Percentiles rank a stretch among this genome's conserved stretches.
Evolutionary conservation across 2,113 vertebrate species (phyloP).

Genomic region (Sciurus niger): DNA sequence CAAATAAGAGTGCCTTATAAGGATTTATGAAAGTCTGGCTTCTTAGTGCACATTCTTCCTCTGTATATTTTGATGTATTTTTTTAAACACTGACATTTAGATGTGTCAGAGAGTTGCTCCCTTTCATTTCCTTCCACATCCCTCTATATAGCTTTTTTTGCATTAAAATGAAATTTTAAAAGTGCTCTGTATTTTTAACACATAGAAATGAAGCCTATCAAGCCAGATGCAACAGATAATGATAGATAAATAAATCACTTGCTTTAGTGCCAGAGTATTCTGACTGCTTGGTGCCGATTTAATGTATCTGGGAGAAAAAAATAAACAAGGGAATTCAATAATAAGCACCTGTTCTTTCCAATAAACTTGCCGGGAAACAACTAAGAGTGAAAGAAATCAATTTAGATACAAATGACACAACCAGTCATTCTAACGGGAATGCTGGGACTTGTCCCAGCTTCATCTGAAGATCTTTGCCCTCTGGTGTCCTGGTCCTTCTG

Average conservation of each 20-base stretch:
- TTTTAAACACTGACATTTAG: background rate
- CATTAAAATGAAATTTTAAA: conserved; percentile 60
- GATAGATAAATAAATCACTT: conserved; percentile 70
- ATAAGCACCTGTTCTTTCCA: conserved; percentile 70
- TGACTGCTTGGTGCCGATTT: conserved; percentile 58
- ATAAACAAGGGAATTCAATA: conserved; percentile 78
- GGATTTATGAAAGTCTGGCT: background rate
- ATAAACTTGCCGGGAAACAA: conserved; percentile 72
- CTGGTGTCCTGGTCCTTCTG: background rate
- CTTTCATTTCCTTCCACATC: background rate
- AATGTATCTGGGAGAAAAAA: conserved; percentile 53
- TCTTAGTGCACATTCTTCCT: background rate
- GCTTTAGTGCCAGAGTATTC: conserved; percentile 69
- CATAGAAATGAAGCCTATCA: conserved; percentile 47
- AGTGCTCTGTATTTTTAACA: conserved; percentile 58
- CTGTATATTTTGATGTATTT: background rate
- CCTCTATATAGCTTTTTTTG: background rate
- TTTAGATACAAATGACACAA: conserved; percentile 67
- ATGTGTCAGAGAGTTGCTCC: background rate
- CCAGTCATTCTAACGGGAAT: background rate
- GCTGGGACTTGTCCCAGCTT: background rate
- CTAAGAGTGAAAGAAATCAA: conserved; percentile 76
- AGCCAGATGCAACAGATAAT: conserved; percentile 43
- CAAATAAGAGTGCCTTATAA: background rate
- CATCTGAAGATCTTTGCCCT: background rate